Percentiles rank a stretch among this genome's conserved stretches.
Evolutionary conservation across 2,888 invertebrate species (phyloP).

Genomic region (Pammene aurita): DNA sequence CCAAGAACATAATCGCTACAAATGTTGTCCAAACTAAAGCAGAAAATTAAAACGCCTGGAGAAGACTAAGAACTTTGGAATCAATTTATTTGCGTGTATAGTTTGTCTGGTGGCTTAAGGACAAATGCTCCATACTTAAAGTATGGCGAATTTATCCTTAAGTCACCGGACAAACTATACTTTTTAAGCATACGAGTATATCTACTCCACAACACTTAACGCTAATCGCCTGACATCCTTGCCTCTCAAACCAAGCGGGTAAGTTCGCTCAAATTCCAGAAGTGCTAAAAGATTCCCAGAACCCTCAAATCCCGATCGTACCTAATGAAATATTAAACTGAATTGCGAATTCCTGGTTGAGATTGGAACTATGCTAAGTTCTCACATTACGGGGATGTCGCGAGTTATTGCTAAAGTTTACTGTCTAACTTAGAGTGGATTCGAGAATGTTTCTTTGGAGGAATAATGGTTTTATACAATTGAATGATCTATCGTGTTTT

Average conservation of each 20-base stretch:
- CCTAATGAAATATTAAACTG: conserved; percentile 32
- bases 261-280: conserved; percentile 2
- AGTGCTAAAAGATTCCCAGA: conserved; percentile 18
- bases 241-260: not conserved
- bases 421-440: conserved; percentile 25
- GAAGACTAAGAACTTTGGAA: too few relatives aligned
- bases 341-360: conserved; percentile 16
- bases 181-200: too few relatives aligned
- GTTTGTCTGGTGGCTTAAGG: too few relatives aligned
- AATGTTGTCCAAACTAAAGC: too few relatives aligned
- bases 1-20: too few relatives aligned
- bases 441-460: conserved; percentile 25
- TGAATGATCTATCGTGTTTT: conserved; percentile 10
- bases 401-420: conserved; percentile 41
- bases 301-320: conserved; percentile 25
- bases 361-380: conserved; percentile 32
- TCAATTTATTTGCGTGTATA: too few relatives aligned
- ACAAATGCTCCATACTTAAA: too few relatives aligned
- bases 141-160: too few relatives aligned
- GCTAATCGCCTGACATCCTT: not conserved
- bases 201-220: too few relatives aligned
- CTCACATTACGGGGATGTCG: conserved; percentile 34
- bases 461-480: conserved; percentile 24
- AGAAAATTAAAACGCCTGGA: too few relatives aligned
- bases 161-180: too few relatives aligned